Percentiles rank a stretch among this genome's conserved stretches.
Evolutionary conservation across 1,140 invertebrate genomes (phyloP).

Genomic region (Apis cerana): DNA sequence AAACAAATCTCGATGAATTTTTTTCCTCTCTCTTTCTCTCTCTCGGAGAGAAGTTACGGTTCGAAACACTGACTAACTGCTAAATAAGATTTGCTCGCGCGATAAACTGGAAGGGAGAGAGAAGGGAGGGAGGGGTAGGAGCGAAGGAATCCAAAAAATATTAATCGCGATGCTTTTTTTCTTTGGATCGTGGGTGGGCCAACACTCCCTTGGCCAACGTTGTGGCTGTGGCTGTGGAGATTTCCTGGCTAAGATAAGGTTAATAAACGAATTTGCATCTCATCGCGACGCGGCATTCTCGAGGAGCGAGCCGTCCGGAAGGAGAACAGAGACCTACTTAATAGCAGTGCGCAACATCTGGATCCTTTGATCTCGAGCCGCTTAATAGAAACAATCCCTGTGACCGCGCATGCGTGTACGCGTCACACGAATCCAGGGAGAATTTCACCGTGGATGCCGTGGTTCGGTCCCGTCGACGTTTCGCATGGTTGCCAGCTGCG

Average conservation of each 20-base stretch:
- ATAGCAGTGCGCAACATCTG: constrained; percentile 59
- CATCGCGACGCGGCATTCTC: constrained; percentile 18
- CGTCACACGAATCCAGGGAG: not conserved
- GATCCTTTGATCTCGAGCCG: constrained; percentile 64
- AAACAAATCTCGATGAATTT: constrained; percentile 18
- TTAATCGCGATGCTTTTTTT: not conserved
- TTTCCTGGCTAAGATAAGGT: constrained; percentile 50
- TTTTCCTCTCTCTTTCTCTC: not conserved
- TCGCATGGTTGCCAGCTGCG: constrained; percentile 7
- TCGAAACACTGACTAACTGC: not conserved
- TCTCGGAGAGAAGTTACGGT: not conserved
- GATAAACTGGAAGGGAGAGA: not conserved
- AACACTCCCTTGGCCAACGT: not conserved
- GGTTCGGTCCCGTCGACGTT: not conserved
- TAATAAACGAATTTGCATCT: constrained; percentile 61
- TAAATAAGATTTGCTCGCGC: not conserved
- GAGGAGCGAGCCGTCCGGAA: constrained; percentile 25
- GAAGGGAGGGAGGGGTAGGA: too few species aligned
- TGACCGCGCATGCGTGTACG: not conserved
- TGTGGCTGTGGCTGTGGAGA: constrained; percentile 32
- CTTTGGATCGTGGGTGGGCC: constrained; percentile 28
- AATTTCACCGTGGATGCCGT: constrained; percentile 19
- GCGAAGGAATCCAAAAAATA: not conserved
- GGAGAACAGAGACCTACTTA: constrained; percentile 56
- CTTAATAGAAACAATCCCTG: constrained; percentile 62